These are phyloP conservation scores for Lepilemur ruficaudatus DNA, from an alignment of 2,797 vertebrate genomes.

Conservation along the genomic window DNA sequence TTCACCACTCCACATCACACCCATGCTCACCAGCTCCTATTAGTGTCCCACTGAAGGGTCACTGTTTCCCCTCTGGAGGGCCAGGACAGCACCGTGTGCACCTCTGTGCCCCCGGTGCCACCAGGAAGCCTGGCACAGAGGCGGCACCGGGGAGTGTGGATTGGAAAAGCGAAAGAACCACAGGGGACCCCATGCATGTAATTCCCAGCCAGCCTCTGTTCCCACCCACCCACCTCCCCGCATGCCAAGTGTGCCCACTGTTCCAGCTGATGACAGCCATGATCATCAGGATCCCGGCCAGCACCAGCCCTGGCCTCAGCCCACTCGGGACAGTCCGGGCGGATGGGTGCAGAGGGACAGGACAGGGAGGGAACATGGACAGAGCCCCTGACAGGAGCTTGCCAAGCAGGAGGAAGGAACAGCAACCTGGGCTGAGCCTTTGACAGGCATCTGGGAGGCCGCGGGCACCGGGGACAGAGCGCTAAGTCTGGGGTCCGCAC, in stretches of 20 bases:
- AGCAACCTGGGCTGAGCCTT: background rate
- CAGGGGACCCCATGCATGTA: rapidly evolving
- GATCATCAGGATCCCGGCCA: background rate
- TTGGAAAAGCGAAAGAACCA: background rate
- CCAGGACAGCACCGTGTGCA: rapidly evolving
- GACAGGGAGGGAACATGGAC: background rate
- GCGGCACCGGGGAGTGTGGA: background rate
- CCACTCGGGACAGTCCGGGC: background rate
- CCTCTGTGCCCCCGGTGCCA: background rate
- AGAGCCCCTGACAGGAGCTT: background rate
- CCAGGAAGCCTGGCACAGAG: background rate
- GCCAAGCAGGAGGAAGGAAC: no score
- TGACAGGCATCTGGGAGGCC: background rate
- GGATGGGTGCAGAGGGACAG: background rate
- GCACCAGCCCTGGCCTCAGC: background rate
- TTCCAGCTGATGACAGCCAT: background rate
- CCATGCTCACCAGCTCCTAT: background rate
- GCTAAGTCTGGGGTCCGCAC: background rate
- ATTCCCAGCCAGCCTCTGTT: background rate
- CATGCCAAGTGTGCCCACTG: background rate
- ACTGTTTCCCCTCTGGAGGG: background rate
- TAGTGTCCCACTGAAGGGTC: background rate
- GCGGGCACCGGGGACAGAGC: rapidly evolving
- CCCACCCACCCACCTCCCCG: background rate
- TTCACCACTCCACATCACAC: background rate